Conservation (phyloP, 2,888 invertebrate genomes). For the Torymus aiolomorphi region DNA sequence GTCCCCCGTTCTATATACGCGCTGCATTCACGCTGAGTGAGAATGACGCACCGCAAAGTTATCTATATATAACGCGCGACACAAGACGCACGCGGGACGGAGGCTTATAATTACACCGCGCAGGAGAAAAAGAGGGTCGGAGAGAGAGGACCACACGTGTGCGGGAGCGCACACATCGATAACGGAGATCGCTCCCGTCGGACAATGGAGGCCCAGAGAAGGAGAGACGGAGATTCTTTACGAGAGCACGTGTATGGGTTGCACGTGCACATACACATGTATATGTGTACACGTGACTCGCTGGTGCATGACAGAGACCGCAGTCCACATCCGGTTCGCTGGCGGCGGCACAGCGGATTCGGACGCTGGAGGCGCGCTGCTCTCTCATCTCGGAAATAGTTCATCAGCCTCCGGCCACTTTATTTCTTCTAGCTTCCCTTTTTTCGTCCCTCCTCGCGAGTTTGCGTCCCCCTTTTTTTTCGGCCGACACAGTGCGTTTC, state of each 20-base stretch:
- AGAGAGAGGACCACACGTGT: constrained; percentile 23
- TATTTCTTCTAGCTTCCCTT: constrained; percentile 16
- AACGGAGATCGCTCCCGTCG: constrained; percentile 35
- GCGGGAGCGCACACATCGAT: neutral
- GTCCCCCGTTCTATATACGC: neutral
- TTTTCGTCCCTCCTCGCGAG: neutral
- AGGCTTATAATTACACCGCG: neutral
- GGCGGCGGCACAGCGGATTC: constrained; percentile 59
- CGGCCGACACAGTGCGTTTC: neutral
- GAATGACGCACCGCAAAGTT: constrained; percentile 22
- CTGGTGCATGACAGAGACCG: constrained; percentile 75
- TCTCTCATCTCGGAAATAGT: constrained; percentile 26
- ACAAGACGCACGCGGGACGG: neutral
- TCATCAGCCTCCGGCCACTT: neutral
- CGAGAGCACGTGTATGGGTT: neutral
- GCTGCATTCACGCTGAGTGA: constrained; percentile 5
- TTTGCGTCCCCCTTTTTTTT: constrained; percentile 12
- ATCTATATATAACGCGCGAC: neutral
- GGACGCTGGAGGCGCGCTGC: constrained; percentile 60
- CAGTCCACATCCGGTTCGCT: constrained; percentile 74
- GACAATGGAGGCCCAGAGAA: constrained; percentile 10
- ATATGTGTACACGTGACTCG: constrained; percentile 62
- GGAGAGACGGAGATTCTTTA: neutral
- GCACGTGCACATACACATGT: constrained; percentile 50
- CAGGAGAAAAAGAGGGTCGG: neutral